Evolutionary conservation across 53 echinoderm and acorn worm genomes (phyloP).

Genomic region (Mesocentrotus franciscanus): DNA sequence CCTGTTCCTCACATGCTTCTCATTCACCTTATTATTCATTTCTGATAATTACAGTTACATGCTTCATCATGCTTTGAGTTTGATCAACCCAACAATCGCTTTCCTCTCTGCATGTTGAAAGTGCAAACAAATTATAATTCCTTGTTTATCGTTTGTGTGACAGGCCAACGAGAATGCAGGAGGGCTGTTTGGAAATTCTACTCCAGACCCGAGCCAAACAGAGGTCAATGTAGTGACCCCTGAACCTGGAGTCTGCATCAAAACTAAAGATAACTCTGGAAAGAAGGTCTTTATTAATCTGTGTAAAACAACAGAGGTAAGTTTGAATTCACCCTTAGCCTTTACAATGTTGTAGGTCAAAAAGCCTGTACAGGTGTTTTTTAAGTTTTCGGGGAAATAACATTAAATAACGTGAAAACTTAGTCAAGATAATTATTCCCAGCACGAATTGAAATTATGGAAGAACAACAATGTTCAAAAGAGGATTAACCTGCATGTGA

Average conservation of each 20-base stretch:
- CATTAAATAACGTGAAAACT: neutral
- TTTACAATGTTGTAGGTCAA: neutral
- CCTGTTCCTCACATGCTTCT: no score
- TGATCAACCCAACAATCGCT: no score
- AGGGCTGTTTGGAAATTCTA: constrained; percentile 38
- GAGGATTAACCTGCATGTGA: no score
- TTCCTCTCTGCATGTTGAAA: neutral
- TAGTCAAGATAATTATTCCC: neutral
- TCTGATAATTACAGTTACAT: no score
- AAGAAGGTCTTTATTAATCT: constrained; percentile 92
- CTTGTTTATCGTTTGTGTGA: neutral
- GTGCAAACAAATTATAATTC: neutral
- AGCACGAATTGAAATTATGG: no score
- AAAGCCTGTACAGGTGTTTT: no score
- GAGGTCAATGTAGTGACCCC: constrained; percentile 79
- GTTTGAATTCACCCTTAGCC: neutral
- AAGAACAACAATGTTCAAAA: no score
- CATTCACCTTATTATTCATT: no score
- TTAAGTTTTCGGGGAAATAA: no score
- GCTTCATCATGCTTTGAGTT: no score
- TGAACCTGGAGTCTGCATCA: constrained; percentile 90
- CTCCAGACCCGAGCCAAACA: constrained; percentile 16
- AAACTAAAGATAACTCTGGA: constrained; percentile 88
- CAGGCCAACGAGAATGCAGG: constrained; percentile 76
- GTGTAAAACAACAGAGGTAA: constrained; percentile 85